phyloP scores from a whole-genome alignment of 1,140 invertebrate species.

The Ridgeia piscesae region DNA sequence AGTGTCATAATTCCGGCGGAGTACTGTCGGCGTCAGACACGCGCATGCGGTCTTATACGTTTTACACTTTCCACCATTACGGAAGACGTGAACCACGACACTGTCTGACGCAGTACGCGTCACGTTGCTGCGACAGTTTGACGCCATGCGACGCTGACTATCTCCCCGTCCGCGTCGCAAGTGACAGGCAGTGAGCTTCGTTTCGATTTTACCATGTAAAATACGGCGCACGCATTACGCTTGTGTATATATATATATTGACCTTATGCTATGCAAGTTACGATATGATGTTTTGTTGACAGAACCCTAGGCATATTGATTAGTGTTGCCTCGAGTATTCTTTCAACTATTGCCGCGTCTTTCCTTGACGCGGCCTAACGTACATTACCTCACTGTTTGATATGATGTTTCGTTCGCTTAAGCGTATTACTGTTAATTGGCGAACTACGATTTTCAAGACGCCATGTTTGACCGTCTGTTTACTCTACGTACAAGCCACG shows the following conservation, averaged over 20 bases:
- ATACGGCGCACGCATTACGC: background rate
- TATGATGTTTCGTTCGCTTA: background rate
- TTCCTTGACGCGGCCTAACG: background rate
- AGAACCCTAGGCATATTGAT: slow-evolving; percentile 1
- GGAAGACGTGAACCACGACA: background rate
- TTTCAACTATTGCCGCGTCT: background rate
- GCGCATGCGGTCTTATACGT: background rate
- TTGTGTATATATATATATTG: background rate
- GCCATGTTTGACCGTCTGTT: background rate
- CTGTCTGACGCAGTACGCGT: background rate
- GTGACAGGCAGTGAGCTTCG: background rate
- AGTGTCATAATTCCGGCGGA: background rate
- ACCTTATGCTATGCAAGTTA: background rate
- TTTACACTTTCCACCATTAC: background rate
- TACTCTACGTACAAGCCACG: background rate
- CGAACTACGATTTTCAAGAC: background rate
- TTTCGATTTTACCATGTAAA: slow-evolving; percentile 6
- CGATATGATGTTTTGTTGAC: background rate
- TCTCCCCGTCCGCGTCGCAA: background rate
- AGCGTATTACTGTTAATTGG: background rate
- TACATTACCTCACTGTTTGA: background rate
- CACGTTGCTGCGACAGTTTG: background rate
- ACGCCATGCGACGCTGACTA: background rate
- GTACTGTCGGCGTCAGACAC: background rate
- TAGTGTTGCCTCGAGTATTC: background rate